phyloP scores from a whole-genome alignment of 2,797 vertebrate genomes.

The Steatocranus sp. region DNA sequence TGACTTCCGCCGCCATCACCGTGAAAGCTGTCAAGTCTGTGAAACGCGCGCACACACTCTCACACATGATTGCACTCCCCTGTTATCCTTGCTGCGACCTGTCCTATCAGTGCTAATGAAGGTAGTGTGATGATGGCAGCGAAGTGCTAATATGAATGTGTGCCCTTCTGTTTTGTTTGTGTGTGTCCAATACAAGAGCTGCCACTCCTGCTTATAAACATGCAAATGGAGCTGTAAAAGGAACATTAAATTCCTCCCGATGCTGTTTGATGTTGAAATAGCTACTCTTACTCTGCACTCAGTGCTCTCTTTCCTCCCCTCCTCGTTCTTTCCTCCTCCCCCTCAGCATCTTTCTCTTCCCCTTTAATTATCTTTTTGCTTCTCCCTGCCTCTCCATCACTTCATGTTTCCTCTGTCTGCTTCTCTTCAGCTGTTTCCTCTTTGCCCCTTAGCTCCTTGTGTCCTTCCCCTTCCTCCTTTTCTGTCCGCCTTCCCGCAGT shows the following conservation, averaged over 20 bases:
- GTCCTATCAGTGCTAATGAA: conserved; percentile 47
- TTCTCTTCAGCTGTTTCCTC: not conserved
- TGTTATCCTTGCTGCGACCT: conserved; percentile 18
- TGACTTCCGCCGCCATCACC: not conserved
- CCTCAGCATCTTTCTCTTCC: not conserved
- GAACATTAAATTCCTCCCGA: conserved; percentile 38
- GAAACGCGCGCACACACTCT: not conserved
- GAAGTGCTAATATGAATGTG: conserved; percentile 13
- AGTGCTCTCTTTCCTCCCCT: not conserved
- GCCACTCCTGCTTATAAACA: conserved; percentile 56
- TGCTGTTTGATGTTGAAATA: conserved; percentile 49
- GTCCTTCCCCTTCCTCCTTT: not conserved
- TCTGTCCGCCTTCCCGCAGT: not conserved
- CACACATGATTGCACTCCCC: not conserved
- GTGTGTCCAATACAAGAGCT: conserved; percentile 1
- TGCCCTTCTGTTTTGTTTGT: not conserved
- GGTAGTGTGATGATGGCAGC: conserved; percentile 11
- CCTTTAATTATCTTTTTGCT: not conserved
- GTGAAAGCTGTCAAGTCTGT: not conserved
- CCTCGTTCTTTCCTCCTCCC: not conserved
- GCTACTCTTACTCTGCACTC: not conserved
- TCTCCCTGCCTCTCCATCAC: not conserved
- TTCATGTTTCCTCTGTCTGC: not conserved
- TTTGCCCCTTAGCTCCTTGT: not conserved
- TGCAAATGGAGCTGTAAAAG: conserved; percentile 58